Percentiles rank a stretch among this genome's conserved stretches.
phyloP scores from a whole-genome alignment of 2,888 invertebrate species.

The Eledone cirrhosa region DNA sequence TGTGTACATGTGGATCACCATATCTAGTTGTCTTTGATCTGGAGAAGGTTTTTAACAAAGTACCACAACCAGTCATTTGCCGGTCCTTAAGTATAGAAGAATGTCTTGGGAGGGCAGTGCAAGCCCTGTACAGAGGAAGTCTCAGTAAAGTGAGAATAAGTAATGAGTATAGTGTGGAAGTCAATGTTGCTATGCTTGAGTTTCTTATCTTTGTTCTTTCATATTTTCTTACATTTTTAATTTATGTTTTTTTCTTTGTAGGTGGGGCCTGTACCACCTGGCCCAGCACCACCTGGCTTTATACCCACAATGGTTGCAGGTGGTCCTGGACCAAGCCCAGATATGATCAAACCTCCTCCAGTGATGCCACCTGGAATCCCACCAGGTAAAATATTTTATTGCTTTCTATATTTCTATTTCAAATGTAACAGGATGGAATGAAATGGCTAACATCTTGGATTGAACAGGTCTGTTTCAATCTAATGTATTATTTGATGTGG shows the following conservation, averaged over 20 bases:
- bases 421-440: not conserved
- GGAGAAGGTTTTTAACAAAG: no score
- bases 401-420: not conserved
- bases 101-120: no score
- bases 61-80: no score
- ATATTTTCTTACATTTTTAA: not conserved
- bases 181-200: no score
- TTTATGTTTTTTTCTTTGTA: conserved; percentile 34
- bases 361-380: conserved; percentile 49
- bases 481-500: no score
- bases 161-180: no score
- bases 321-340: conserved; percentile 38
- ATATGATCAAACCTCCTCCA: conserved; percentile 38
- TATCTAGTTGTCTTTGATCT: no score
- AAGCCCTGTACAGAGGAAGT: no score
- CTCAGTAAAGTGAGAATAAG: no score
- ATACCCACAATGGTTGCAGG: conserved; percentile 43
- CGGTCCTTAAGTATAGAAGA: no score
- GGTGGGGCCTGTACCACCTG: conserved; percentile 42
- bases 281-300: conserved; percentile 40
- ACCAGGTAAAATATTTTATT: conserved; percentile 12
- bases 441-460: not conserved
- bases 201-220: not conserved
- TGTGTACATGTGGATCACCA: no score
- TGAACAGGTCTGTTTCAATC: no score